A percentile compares a stretch with the other conserved stretches of the same genome.
Conservation (phyloP, 2,888 invertebrate genomes). For the Heliconius erato region DNA sequence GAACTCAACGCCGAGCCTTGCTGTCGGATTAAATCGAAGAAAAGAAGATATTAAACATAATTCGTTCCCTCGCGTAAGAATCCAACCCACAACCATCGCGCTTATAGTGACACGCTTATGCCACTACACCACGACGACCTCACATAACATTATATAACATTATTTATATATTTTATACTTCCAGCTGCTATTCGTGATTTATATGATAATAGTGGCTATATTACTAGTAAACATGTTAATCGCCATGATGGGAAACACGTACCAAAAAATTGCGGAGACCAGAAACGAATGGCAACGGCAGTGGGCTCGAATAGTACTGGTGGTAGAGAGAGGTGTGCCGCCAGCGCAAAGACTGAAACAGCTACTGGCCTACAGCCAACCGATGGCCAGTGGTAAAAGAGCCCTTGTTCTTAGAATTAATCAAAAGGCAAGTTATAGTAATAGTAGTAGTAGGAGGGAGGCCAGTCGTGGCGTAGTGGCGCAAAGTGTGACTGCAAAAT, state of each 20-base stretch:
- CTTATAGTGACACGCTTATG: too few relatives aligned
- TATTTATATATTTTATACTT: constrained; percentile 49
- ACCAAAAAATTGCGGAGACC: constrained; percentile 98
- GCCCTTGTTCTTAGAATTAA: constrained; percentile 95
- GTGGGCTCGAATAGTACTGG: constrained; percentile 99
- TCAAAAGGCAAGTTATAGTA: constrained; percentile 88
- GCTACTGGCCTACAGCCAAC: constrained; percentile 96
- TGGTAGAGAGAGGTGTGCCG: constrained; percentile 98
- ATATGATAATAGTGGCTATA: constrained; percentile 98
- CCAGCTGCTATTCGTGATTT: constrained; percentile 96
- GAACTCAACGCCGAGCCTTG: too few relatives aligned
- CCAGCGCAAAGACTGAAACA: constrained; percentile 94
- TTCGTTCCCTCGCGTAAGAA: too few relatives aligned
- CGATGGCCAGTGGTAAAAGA: constrained; percentile 94
- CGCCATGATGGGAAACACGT: constrained; percentile 99
- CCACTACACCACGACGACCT: too few relatives aligned
- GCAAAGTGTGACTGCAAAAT: too few relatives aligned
- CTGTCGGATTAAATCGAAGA: too few relatives aligned
- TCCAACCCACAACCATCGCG: too few relatives aligned
- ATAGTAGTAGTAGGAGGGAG: too few relatives aligned
- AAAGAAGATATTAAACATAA: background rate
- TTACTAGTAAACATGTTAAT: constrained; percentile 99
- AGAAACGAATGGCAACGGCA: constrained; percentile 99
- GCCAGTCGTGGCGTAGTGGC: too few relatives aligned
- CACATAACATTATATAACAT: constrained; percentile 11